phyloP scores from a whole-genome alignment of 2,113 vertebrate genomes.

The Brienomyrus brachyistius region DNA sequence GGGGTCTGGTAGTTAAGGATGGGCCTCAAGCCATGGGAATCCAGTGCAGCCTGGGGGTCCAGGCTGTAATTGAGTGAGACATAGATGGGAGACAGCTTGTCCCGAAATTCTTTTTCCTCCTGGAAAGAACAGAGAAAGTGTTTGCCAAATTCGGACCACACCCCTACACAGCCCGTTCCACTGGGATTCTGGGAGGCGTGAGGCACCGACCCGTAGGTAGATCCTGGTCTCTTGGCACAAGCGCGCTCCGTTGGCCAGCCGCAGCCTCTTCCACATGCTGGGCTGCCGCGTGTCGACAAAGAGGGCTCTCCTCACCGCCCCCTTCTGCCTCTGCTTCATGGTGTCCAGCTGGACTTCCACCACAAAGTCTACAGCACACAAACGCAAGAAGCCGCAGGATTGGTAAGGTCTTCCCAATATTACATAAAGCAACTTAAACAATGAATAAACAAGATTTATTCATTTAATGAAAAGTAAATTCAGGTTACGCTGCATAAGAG shows the following conservation, averaged over 20 bases:
- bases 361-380: slow-evolving; percentile 64
- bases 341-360: slow-evolving; percentile 79
- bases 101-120: slow-evolving; percentile 84
- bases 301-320: slow-evolving; percentile 67
- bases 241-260: slow-evolving; percentile 59
- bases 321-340: slow-evolving; percentile 78
- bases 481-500: not conserved
- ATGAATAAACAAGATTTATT: not conserved
- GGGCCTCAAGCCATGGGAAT: slow-evolving; percentile 68
- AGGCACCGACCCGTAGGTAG: slow-evolving; percentile 68
- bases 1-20: slow-evolving; percentile 74
- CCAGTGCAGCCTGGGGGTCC: slow-evolving; percentile 63
- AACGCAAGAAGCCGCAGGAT: slow-evolving; percentile 12
- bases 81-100: slow-evolving; percentile 82
- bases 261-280: slow-evolving; percentile 51
- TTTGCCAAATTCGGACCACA: not conserved
- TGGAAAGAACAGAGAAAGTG: slow-evolving; percentile 35
- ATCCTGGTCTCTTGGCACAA: slow-evolving; percentile 71
- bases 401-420: not conserved
- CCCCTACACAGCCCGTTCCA: not conserved
- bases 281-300: slow-evolving; percentile 70
- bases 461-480: not conserved
- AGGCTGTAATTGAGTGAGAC: slow-evolving; percentile 79
- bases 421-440: not conserved
- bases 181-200: not conserved